These are phyloP conservation scores for Intoshia linei DNA, from an alignment of 1,140 invertebrate genomes.

Conservation along the genomic window DNA sequence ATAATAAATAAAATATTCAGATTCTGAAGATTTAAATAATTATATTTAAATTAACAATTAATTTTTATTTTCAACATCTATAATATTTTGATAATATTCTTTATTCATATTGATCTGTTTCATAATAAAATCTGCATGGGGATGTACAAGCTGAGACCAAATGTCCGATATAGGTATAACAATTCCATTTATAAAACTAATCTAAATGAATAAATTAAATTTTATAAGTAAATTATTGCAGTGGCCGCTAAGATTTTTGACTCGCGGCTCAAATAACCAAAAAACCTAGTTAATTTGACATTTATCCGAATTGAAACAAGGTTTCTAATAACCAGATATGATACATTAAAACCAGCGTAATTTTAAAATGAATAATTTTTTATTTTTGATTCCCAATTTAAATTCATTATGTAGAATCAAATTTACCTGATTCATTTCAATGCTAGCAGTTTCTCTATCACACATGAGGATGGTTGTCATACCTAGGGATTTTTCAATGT, in stretches of 20 bases:
- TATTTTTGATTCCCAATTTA: no score
- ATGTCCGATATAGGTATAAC: conserved; percentile 7
- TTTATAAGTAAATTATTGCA: not conserved
- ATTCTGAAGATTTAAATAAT: no score
- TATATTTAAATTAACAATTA: no score
- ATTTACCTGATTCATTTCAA: conserved; percentile 1
- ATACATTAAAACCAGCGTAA: not conserved
- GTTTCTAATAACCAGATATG: not conserved
- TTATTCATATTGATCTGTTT: no score
- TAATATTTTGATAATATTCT: no score
- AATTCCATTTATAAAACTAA: conserved; percentile 7
- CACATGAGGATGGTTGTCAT: conserved; percentile 6
- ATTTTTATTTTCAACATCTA: no score
- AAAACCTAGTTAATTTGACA: not conserved
- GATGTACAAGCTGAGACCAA: conserved; percentile 6
- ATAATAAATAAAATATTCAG: no score
- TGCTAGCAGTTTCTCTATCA: conserved; percentile 3
- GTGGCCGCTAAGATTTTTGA: not conserved
- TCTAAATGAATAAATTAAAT: not conserved
- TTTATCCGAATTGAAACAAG: not conserved
- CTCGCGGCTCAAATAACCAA: not conserved
- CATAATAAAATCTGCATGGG: no score
- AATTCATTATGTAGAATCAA: no score
- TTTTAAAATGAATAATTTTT: no score
- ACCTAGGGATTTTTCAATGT: conserved; percentile 18